Conservation (phyloP, 2,113 vertebrate species). For the Turdus rufiventris region DNA sequence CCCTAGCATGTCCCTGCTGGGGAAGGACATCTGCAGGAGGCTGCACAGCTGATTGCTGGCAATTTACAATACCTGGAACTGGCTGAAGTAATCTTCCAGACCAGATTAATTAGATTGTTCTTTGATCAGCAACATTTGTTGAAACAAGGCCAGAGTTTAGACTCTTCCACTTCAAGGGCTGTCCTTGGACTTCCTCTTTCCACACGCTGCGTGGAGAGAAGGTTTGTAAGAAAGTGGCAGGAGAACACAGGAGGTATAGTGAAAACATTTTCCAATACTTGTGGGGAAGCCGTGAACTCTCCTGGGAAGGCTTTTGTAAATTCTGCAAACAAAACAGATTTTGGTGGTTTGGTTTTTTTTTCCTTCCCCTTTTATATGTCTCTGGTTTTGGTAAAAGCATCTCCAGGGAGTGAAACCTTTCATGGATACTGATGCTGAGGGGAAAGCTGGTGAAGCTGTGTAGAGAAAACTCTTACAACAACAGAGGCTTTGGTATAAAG, state of each 20-base stretch:
- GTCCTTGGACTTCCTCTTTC: background rate
- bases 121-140: constrained; percentile 25
- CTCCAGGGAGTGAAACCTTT: background rate
- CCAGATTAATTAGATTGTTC: constrained; percentile 26
- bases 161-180: background rate
- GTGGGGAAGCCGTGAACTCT: background rate
- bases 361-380: background rate
- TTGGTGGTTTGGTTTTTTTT: background rate
- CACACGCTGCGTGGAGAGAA: background rate
- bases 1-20: background rate
- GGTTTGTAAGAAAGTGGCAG: background rate
- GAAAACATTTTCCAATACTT: background rate
- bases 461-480: background rate
- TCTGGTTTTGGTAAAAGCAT: background rate
- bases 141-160: constrained; percentile 23
- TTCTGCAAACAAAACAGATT: background rate
- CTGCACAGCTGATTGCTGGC: background rate
- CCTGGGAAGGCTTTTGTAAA: background rate
- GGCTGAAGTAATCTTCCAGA: constrained; percentile 13
- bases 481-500: background rate
- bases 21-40: background rate
- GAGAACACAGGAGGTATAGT: background rate
- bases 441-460: background rate
- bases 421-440: background rate
- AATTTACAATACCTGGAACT: background rate